A percentile compares a stretch with the other conserved stretches of the same genome.
phyloP scores from a whole-genome alignment of 2,797 vertebrate genomes.

The Siniperca scherzeri region DNA sequence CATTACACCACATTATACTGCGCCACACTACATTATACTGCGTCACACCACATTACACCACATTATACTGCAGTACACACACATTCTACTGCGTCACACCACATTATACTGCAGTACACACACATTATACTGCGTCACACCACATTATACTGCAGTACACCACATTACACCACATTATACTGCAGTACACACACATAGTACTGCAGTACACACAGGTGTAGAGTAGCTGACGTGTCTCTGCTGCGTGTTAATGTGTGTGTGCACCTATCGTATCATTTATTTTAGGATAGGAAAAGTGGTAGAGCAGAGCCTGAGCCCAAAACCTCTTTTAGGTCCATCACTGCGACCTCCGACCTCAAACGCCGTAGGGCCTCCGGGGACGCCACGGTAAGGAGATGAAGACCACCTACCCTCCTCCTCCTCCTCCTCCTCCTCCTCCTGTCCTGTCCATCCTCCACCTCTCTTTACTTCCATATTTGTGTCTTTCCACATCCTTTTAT shows the following conservation, averaged over 20 bases:
- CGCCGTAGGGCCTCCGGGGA: constrained; percentile 97
- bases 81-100: too few relatives aligned
- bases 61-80: too few relatives aligned
- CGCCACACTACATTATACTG: too few relatives aligned
- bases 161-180: too few relatives aligned
- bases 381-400: constrained; percentile 95
- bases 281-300: constrained; percentile 99
- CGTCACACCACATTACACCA: too few relatives aligned
- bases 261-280: constrained; percentile 88
- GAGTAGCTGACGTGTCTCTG: constrained; percentile 33
- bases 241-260: constrained; percentile 81
- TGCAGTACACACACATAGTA: too few relatives aligned
- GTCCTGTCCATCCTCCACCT: neutral
- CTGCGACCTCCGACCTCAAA: constrained; percentile 97
- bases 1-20: too few relatives aligned
- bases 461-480: neutral
- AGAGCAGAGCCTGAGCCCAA: constrained; percentile 97
- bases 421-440: constrained; percentile 28
- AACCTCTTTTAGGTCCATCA: constrained; percentile 99
- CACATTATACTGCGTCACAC: too few relatives aligned
- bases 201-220: neutral
- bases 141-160: too few relatives aligned
- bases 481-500: neutral
- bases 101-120: neutral
- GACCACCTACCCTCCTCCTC: constrained; percentile 64